Percentiles rank a stretch among this genome's conserved stretches.
phyloP scores from a whole-genome alignment of 2,888 invertebrate species.

The Orthonevra nobilis region DNA sequence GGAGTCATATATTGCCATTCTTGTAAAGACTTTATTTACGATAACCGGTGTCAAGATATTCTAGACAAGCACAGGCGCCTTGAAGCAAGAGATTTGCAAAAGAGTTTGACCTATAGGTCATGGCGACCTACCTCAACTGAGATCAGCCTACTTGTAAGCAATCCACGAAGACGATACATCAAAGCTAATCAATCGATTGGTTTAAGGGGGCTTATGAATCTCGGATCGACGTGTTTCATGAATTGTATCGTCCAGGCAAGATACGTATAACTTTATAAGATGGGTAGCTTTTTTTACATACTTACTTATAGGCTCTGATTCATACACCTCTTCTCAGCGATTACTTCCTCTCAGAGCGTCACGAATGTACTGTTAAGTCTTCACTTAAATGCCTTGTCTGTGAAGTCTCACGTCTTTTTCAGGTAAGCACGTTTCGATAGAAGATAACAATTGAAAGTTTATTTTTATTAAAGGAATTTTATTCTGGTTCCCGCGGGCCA shows the following conservation, averaged over 20 bases:
- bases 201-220: constrained; percentile 94
- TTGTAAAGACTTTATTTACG: constrained; percentile 96
- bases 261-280: background rate
- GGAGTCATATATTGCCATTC: constrained; percentile 94
- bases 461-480: constrained; percentile 86
- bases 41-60: constrained; percentile 85
- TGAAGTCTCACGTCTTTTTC: constrained; percentile 96
- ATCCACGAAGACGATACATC: constrained; percentile 89
- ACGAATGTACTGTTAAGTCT: constrained; percentile 85
- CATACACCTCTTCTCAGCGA: constrained; percentile 97
- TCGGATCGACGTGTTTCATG: constrained; percentile 99
- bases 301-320: constrained; percentile 88
- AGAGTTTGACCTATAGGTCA: constrained; percentile 84
- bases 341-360: constrained; percentile 96
- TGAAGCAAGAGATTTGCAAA: constrained; percentile 83
- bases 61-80: constrained; percentile 81
- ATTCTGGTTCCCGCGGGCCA: constrained; percentile 93
- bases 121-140: constrained; percentile 92
- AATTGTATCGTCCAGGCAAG: constrained; percentile 95
- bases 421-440: constrained; percentile 83
- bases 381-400: constrained; percentile 94
- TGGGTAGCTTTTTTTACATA: background rate
- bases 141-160: constrained; percentile 86
- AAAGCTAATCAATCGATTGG: constrained; percentile 92
- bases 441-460: background rate